Evolutionary conservation across 2,113 vertebrate genomes (phyloP).

Genomic region (Ictalurus punctatus): DNA sequence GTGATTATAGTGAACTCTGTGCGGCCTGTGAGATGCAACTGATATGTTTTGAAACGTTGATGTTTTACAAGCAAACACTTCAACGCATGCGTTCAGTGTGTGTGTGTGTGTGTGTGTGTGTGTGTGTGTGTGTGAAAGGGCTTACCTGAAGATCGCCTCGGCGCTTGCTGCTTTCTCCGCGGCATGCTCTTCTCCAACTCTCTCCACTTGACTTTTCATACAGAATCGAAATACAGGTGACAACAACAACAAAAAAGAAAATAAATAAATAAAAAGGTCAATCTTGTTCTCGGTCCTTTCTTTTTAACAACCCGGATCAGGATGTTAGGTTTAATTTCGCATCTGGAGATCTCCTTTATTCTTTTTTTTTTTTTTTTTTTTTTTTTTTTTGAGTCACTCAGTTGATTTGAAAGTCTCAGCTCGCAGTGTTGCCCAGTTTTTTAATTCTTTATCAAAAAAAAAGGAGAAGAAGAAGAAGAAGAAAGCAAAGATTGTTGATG

Average conservation of each 20-base stretch:
- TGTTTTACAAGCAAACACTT: constrained; percentile 1
- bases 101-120: constrained; percentile 11
- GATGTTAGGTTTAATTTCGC: neutral
- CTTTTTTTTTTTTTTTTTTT: neutral
- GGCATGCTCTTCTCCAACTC: constrained; percentile 86
- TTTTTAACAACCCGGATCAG: neutral
- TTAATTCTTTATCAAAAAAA: neutral
- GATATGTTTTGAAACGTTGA: neutral
- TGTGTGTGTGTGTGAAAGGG: neutral
- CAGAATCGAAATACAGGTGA: constrained; percentile 72
- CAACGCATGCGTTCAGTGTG: constrained; percentile 2
- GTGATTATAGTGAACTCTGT: neutral
- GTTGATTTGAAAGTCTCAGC: constrained; percentile 24
- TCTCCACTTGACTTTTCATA: constrained; percentile 87
- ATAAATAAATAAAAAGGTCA: constrained; percentile 43
- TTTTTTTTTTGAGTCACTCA: constrained; percentile 36
- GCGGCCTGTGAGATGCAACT: neutral
- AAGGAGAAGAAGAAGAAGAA: neutral
- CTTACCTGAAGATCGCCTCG: constrained; percentile 93
- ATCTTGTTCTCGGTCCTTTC: constrained; percentile 48
- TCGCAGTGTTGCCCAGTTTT: neutral
- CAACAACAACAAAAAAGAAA: constrained; percentile 60
- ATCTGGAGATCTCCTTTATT: neutral
- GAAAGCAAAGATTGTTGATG: neutral
- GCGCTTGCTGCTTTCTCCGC: constrained; percentile 96